Evolutionary conservation across 2,888 invertebrate genomes (phyloP).

Genomic region (Cephus sareptanus): DNA sequence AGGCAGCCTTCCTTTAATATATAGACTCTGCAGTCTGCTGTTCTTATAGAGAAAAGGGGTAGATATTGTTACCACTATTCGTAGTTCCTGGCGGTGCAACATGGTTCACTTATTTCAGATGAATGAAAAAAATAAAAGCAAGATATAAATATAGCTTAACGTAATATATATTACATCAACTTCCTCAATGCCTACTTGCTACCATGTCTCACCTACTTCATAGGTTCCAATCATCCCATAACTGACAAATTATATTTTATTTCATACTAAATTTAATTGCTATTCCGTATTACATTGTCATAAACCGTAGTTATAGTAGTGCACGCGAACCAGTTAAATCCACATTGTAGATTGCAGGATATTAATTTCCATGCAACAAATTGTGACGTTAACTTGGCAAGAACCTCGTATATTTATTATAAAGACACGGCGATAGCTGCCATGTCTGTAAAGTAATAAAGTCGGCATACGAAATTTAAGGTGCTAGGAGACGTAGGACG

Average conservation of each 20-base stretch:
- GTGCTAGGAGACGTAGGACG: not conserved
- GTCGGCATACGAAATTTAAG: not conserved
- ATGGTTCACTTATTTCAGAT: too few relatives aligned
- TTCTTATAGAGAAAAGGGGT: slow-evolving; percentile 44
- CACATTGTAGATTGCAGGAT: not conserved
- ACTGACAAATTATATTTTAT: not conserved
- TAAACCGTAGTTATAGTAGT: not conserved
- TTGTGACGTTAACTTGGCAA: not conserved
- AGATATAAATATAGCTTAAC: too few relatives aligned
- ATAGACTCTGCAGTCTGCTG: slow-evolving; percentile 50
- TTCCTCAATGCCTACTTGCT: too few relatives aligned
- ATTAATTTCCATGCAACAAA: not conserved
- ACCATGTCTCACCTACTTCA: too few relatives aligned
- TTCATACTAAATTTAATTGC: not conserved
- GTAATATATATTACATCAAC: too few relatives aligned
- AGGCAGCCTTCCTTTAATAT: slow-evolving; percentile 61
- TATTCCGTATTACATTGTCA: not conserved
- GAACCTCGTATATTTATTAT: not conserved
- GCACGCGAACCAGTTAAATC: not conserved
- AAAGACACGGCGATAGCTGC: not conserved
- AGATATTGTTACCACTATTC: not conserved
- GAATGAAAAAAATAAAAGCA: too few relatives aligned
- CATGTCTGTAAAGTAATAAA: not conserved
- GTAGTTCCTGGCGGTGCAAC: not conserved
- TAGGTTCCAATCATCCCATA: not conserved